phyloP scores from a whole-genome alignment of 1,140 invertebrate species.

The Zophobas morio region DNA sequence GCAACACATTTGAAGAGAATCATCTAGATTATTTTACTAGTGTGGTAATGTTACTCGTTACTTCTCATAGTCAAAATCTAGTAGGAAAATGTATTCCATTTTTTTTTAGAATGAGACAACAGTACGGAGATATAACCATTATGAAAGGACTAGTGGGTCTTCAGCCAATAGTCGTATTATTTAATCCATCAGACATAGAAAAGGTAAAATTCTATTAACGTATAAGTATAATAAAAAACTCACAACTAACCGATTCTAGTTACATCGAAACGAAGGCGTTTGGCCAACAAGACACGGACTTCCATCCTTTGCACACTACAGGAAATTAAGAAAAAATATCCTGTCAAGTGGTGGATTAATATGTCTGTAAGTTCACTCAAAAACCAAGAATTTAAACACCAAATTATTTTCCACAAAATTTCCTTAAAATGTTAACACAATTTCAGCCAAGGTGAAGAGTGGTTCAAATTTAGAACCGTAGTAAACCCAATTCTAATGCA shows the following conservation, averaged over 20 bases:
- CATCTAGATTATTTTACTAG: too few relatives aligned
- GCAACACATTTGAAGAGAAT: too few relatives aligned
- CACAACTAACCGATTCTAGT: slow-evolving; percentile 41
- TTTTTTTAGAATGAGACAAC: not conserved
- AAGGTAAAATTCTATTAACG: slow-evolving; percentile 40
- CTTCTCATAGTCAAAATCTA: too few relatives aligned
- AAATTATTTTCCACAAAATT: not conserved
- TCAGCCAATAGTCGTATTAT: slow-evolving; percentile 42
- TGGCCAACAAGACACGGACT: slow-evolving; percentile 53
- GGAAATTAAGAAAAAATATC: slow-evolving; percentile 47
- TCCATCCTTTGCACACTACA: slow-evolving; percentile 47
- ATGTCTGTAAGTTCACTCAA: slow-evolving; percentile 46
- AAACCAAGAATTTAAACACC: too few relatives aligned
- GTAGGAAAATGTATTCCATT: too few relatives aligned
- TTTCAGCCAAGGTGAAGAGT: slow-evolving; percentile 71
- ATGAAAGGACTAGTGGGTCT: slow-evolving; percentile 44
- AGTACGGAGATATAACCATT: slow-evolving; percentile 51
- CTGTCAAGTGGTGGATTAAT: slow-evolving; percentile 50
- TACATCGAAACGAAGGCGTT: slow-evolving; percentile 55
- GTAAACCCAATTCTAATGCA: slow-evolving; percentile 74
- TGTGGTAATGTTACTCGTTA: too few relatives aligned
- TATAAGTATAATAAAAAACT: not conserved
- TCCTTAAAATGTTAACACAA: slow-evolving; percentile 7
- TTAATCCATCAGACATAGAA: slow-evolving; percentile 55
- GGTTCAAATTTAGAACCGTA: slow-evolving; percentile 70